A percentile compares a stretch with the other conserved stretches of the same genome.
phyloP scores from a whole-genome alignment of 2,797 vertebrate species.

The Myiothlypis chrysogaster region DNA sequence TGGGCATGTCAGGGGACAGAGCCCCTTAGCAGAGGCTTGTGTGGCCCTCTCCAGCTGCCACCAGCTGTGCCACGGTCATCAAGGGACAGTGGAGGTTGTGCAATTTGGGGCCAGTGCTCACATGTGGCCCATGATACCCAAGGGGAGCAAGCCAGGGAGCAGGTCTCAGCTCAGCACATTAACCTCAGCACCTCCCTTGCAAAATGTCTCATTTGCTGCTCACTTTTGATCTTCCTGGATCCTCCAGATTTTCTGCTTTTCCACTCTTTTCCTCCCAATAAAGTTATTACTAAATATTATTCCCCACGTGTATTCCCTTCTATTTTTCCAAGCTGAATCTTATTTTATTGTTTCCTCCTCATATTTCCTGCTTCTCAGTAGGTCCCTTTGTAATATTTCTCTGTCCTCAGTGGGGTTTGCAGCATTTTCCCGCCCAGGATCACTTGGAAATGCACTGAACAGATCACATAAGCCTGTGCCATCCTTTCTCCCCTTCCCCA shows the following conservation, averaged over 20 bases:
- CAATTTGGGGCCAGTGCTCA: not conserved
- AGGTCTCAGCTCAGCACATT: not conserved
- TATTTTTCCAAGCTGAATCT: constrained; percentile 45
- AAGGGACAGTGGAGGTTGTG: not conserved
- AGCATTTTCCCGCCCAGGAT: not conserved
- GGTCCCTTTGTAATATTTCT: constrained; percentile 13
- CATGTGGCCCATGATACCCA: fast-evolving
- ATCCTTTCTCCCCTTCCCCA: not conserved
- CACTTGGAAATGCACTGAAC: not conserved
- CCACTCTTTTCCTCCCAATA: not conserved
- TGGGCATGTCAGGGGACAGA: not conserved
- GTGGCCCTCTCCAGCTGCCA: fast-evolving
- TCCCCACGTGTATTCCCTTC: not conserved
- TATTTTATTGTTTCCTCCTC: constrained; percentile 52
- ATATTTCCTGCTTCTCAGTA: constrained; percentile 37
- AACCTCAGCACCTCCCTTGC: not conserved
- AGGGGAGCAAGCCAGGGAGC: fast-evolving
- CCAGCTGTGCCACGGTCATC: fast-evolving
- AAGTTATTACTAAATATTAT: constrained; percentile 1
- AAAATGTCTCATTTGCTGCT: not conserved
- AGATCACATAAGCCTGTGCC: not conserved
- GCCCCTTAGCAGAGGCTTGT: not conserved
- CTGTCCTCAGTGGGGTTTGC: not conserved
- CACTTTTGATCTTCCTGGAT: not conserved
- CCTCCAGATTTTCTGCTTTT: not conserved